Percentiles rank a stretch among this genome's conserved stretches.
These are phyloP conservation scores for Cyphomyrus discorhynchus DNA, from an alignment of 2,113 vertebrate genomes.

Conservation along the genomic window DNA sequence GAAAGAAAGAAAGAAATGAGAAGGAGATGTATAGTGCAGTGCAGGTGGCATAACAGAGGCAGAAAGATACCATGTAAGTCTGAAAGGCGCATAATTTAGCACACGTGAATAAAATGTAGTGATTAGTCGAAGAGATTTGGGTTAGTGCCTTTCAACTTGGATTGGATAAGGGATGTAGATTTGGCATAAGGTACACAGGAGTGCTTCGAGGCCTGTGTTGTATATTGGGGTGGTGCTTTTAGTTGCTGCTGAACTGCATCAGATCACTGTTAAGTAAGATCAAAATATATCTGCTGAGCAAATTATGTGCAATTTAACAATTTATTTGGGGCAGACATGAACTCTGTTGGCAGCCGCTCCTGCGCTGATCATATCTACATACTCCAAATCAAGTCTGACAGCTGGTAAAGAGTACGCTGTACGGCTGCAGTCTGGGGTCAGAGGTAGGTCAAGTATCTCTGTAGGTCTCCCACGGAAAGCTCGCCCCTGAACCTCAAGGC, in stretches of 20 bases:
- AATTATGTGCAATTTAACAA: background rate
- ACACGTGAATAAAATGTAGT: background rate
- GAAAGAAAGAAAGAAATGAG: background rate
- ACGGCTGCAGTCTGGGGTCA: background rate
- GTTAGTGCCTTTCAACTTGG: background rate
- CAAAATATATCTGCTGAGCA: background rate
- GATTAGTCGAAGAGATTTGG: background rate
- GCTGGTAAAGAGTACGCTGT: background rate
- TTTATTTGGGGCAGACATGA: background rate
- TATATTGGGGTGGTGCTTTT: background rate
- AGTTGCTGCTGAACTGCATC: background rate
- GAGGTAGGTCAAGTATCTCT: background rate
- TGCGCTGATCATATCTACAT: background rate
- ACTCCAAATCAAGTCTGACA: background rate
- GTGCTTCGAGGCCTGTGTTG: too few species aligned
- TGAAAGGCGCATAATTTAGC: background rate
- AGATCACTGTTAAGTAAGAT: background rate
- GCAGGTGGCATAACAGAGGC: background rate
- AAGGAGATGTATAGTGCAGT: background rate
- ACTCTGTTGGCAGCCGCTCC: background rate
- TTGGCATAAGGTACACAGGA: background rate
- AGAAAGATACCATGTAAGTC: background rate
- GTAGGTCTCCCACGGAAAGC: background rate
- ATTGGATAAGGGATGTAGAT: background rate
- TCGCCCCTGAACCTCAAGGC: background rate